Evolutionary conservation across 2,113 vertebrate species (phyloP).

Genomic region (Otocyon megalotis): DNA sequence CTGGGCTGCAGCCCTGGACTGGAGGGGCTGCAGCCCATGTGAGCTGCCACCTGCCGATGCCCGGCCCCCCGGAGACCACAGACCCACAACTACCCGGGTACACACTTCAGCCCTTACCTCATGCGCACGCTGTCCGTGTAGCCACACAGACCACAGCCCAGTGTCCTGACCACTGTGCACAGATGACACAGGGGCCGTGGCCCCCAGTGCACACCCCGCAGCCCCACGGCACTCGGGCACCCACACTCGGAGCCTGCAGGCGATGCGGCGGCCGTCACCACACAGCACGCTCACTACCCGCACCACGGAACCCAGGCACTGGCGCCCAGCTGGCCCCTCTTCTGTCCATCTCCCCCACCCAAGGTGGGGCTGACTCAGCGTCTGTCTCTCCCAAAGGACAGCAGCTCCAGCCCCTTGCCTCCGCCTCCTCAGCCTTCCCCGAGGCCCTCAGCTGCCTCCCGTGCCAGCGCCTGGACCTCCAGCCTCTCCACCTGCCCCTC

Average conservation of each 20-base stretch:
- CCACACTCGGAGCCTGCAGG: neutral
- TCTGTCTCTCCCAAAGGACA: neutral
- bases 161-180: neutral
- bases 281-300: accelerated
- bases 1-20: neutral
- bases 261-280: neutral
- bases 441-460: neutral
- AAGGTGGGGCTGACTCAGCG: neutral
- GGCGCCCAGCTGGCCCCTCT: neutral
- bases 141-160: neutral
- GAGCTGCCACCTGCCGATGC: neutral
- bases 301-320: neutral
- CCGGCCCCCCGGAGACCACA: neutral
- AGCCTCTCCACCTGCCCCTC: neutral
- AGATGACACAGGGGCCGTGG: neutral
- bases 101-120: neutral
- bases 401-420: neutral
- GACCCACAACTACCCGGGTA: neutral
- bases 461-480: neutral
- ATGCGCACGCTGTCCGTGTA: neutral
- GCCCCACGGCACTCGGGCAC: accelerated
- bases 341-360: neutral
- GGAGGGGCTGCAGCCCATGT: neutral
- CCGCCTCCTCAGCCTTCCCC: neutral
- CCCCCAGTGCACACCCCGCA: accelerated